phyloP scores from a whole-genome alignment of 2,888 invertebrate species.

The Aphidius colemani region DNA sequence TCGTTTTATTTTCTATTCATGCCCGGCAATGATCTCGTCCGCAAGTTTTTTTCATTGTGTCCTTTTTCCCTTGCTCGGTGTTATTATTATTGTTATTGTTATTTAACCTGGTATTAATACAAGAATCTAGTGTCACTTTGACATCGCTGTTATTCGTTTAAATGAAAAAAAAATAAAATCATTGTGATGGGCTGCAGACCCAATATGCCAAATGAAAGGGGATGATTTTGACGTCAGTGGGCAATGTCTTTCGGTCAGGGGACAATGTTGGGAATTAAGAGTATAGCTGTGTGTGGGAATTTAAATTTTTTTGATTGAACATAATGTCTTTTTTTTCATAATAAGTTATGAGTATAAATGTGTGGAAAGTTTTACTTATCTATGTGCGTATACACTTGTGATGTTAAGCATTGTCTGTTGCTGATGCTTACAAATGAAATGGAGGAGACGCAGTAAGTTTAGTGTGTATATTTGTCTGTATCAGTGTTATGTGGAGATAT shows the following conservation, averaged over 20 bases:
- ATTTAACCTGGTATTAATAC: no score
- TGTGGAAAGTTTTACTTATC: constrained; percentile 40
- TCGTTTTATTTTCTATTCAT: no score
- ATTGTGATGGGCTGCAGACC: background rate
- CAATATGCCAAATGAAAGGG: background rate
- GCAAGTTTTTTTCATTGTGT: no score
- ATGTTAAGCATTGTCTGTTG: background rate
- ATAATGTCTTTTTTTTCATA: background rate
- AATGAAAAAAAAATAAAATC: no score
- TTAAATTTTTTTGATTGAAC: constrained; percentile 14
- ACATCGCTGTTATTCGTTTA: background rate
- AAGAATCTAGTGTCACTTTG: no score
- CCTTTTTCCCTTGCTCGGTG: no score
- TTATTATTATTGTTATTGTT: no score
- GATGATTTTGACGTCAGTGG: no score
- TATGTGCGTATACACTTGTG: constrained; percentile 32
- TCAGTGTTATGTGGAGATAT: constrained; percentile 26
- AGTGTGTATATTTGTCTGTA: background rate
- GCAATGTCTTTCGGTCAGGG: constrained; percentile 39
- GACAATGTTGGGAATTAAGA: constrained; percentile 48
- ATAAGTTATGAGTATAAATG: constrained; percentile 24
- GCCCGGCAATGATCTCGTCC: no score
- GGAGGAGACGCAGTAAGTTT: background rate
- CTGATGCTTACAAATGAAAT: background rate
- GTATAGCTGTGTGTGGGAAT: constrained; percentile 41